Base-by-base conservation (phyloP, 2,113 vertebrate species). In the Chaetodon trifascialis region DNA sequence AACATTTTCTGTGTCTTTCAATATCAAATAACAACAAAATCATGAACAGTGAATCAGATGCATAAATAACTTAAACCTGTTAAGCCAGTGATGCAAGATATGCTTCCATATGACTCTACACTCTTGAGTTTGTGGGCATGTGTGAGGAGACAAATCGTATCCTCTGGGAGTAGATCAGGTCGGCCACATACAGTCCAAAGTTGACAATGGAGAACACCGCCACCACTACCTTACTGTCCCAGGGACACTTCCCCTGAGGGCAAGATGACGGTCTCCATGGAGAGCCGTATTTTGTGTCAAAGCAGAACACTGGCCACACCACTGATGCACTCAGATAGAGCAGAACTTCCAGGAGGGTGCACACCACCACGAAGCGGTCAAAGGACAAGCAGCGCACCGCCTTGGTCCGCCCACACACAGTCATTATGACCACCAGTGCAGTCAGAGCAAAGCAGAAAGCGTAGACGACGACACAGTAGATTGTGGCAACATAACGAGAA, bases 281-380 rank as follows among this genome's bases (percentile, higher is more conserved):
- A 1, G 95, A 92, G 8, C 98, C 97, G 0, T 99, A 98, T 89
- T 98, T 98, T 49, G 92, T 85, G 90, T 99, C 97, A 0, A 99
- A 98, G 86, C 97, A 97, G 95, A 97, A 98, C 78, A 99, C 94
- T 0, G 98, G 96, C 98, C 98, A 99, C 87, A 97, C 92, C 74
- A 99, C 97, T 0, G 97, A 96, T 0, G 96, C 96, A 0, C 97
- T 98, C 69, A 97, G n/a, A 38, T 99, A 99, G n/a, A 99, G 95
- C 62, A 99, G 93, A 34, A 96, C 95, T 0, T 97, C 96, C 68
- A 95, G 88, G 0, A 99, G 93, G 0, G 97, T 96, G 84, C 96
- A 97, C 47, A 97, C 88, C 1, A 96, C 97, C 76, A 97, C 96
- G 0, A 96, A 89, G 4, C 95, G 97, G 63, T 98, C 96, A 0